A percentile compares a stretch with the other conserved stretches of the same genome.
phyloP scores from a whole-genome alignment of 1,140 invertebrate genomes.

The Planococcus citri region DNA sequence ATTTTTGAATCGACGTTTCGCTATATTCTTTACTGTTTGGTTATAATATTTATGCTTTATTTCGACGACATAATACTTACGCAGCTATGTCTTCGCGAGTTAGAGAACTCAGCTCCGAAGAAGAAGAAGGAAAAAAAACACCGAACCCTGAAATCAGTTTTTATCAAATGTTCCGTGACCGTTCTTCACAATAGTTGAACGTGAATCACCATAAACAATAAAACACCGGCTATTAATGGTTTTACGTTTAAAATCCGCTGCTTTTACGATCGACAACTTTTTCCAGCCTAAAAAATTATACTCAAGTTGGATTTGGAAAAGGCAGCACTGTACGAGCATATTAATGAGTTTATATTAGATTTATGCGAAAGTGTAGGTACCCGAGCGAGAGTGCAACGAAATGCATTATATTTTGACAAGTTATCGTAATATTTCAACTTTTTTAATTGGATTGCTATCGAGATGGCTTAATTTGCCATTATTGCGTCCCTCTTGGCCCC shows the following conservation, averaged over 20 bases:
- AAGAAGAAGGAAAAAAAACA: neutral
- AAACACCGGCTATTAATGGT: slow-evolving; percentile 18
- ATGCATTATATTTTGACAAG: neutral
- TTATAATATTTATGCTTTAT: slow-evolving; percentile 14
- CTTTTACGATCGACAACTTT: slow-evolving; percentile 10
- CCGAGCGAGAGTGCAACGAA: neutral
- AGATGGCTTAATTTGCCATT: neutral
- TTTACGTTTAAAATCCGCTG: slow-evolving; percentile 15
- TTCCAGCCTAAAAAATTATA: neutral
- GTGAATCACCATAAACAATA: slow-evolving; percentile 18
- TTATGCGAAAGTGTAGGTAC: neutral
- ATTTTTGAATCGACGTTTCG: slow-evolving; percentile 11
- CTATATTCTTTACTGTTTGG: slow-evolving; percentile 8
- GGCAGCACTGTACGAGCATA: neutral
- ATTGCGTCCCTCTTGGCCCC: no score
- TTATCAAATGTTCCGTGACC: slow-evolving; percentile 20
- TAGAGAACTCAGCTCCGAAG: neutral
- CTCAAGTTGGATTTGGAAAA: neutral
- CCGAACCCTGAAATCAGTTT: slow-evolving; percentile 18
- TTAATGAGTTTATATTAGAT: neutral
- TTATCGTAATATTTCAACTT: neutral
- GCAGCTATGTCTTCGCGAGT: neutral
- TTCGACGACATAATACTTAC: slow-evolving; percentile 14
- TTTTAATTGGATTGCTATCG: neutral
- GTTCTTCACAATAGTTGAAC: slow-evolving; percentile 15